Evolutionary conservation across 37 sponge, comb jelly and placozoan species (phyloP), one percentile per base, ranked within the genome.

Genomic region (Oscarella lobularis): DNA sequence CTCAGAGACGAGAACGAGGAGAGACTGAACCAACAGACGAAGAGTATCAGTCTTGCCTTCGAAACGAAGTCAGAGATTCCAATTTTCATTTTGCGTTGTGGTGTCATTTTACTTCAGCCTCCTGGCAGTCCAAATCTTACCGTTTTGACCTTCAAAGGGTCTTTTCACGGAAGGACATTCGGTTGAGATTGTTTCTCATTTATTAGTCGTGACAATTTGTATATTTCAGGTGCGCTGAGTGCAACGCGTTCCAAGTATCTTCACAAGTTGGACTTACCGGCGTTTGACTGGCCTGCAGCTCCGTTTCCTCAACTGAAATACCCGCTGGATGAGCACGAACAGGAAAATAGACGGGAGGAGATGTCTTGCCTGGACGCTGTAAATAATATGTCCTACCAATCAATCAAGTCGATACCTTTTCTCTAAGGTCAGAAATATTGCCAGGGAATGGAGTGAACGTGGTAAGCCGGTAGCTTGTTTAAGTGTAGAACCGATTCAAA

Each of bases 401-500:
- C 84, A 9, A 20, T n/a, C n/a, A n/a, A n/a, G n/a, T n/a, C n/a
- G n/a, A n/a, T n/a, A n/a, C n/a, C n/a, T n/a, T n/a, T n/a, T n/a
- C n/a, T n/a, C n/a, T n/a, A n/a, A n/a, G n/a, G n/a, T n/a, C n/a
- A n/a, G 66, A 38, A 75, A 76, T 1, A 20, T 76, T 31, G 76
- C 83, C 0, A 37, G 70, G 30, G 41, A 54, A 29, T 78, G 30
- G 38, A 66, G 65, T 29, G 74, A 68, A 3, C 75, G 65, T 3
- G 67, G 38, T 2, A 29, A 35, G 1, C 75, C 76, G 20, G 85
- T 91, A 9, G 92, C 83, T 34, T 84, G 77, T 37, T 69, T 80
- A 20, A 80, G 85, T 2, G 81, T 91, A 36, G 92, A 91, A 75
- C 92, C 92, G 35, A 85, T 91, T 3, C 92, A 91, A 33, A 83